Percentiles rank a stretch among this genome's conserved stretches.
Conservation (phyloP, 2,113 vertebrate genomes). For the Esox niger region DNA sequence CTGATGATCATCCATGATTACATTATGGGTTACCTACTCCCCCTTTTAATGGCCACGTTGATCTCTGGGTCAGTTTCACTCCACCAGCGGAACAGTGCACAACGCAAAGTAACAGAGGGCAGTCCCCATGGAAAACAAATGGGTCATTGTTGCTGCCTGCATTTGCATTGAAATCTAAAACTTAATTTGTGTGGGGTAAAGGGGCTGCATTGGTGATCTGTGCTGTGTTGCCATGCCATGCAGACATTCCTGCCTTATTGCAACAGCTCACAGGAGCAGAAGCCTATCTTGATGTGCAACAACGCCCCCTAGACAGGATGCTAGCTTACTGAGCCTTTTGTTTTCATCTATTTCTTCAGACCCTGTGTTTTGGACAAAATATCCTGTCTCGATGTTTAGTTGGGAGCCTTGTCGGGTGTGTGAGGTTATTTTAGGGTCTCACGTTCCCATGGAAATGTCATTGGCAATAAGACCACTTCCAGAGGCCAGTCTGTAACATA, state of each 20-base stretch:
- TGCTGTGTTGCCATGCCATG: too few relatives aligned
- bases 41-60: slow-evolving; percentile 38
- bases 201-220: slow-evolving; percentile 19
- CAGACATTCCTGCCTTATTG: not conserved
- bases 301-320: too few relatives aligned
- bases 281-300: too few relatives aligned
- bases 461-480: too few relatives aligned
- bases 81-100: slow-evolving; percentile 29
- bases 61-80: slow-evolving; percentile 60
- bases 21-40: slow-evolving; percentile 18
- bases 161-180: slow-evolving; percentile 51
- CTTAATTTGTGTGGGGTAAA: slow-evolving; percentile 20
- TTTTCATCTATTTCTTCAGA: not conserved
- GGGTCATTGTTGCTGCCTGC: slow-evolving; percentile 53
- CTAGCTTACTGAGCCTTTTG: too few relatives aligned
- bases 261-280: too few relatives aligned
- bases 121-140: slow-evolving; percentile 56
- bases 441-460: too few relatives aligned
- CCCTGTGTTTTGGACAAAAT: not conserved
- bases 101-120: slow-evolving; percentile 35
- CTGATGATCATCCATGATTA: slow-evolving; percentile 11
- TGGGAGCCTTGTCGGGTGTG: too few relatives aligned
- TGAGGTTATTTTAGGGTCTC: too few relatives aligned
- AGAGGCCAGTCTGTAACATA: too few relatives aligned
- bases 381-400: slow-evolving; percentile 5